Evolutionary conservation across 2,113 vertebrate genomes (phyloP), one percentile per base, ranked within the genome.

Genomic region (Pelmatolapia mariae): DNA sequence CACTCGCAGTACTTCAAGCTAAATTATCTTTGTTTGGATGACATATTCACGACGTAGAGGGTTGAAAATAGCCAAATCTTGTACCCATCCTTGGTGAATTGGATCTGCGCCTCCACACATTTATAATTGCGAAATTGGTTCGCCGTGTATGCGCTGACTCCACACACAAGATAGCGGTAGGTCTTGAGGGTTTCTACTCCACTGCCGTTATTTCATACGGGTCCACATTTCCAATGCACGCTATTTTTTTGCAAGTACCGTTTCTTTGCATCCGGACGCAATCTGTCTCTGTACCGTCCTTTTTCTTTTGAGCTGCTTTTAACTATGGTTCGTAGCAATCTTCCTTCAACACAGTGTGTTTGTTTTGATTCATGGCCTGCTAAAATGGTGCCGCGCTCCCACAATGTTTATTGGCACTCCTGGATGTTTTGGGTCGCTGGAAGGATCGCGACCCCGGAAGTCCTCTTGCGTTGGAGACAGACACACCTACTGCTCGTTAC

Each of bases 21-120:
- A 12, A 57, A 24, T 57, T 3, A 57, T 24, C 24, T 57, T 15
- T 57, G 12, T 57, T 26, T 57, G 7, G 4, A 57, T 15, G 24
- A 57, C 0, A 1, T 8, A 57, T 15, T 5, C 54, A 57, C 7
- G 3, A 1, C 2, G 7, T 57, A 0, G 54, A 57, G 54, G 12
- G 12, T 57, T 57, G 3, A 57, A 26, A 57, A 57, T 1, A 57
- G 24, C 54, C 2, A 2, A 1, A n/a, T n/a, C n/a, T n/a, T n/a
- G n/a, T n/a, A n/a, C n/a, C n/a, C n/a, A n/a, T n/a, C n/a, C n/a
- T n/a, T n/a, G n/a, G n/a, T n/a, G n/a, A n/a, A n/a, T n/a, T n/a
- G n/a, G n/a, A n/a, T n/a, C n/a, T n/a, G n/a, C n/a, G n/a, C n/a
- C n/a, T n/a, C n/a, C n/a, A n/a, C n/a, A n/a, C n/a, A n/a, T n/a